These are phyloP conservation scores for Poeciliopsis paucimaculata DNA, from an alignment of 2,797 vertebrate species.

Conservation along the genomic window DNA sequence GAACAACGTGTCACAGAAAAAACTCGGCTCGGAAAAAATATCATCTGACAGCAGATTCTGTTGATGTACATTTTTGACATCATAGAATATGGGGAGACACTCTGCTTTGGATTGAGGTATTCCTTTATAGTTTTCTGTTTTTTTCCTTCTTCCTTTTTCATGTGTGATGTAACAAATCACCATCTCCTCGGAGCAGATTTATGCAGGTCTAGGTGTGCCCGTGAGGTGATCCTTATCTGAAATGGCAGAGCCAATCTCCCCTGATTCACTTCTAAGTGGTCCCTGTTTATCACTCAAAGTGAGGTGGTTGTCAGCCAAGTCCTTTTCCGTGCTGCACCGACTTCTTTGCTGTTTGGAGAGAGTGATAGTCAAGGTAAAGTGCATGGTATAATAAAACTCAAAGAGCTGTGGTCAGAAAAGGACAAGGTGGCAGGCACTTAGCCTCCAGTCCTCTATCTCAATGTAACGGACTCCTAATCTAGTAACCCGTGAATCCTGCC, in stretches of 20 bases:
- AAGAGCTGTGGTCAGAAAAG: constrained; percentile 38
- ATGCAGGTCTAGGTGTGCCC: constrained; percentile 77
- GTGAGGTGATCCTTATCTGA: constrained; percentile 78
- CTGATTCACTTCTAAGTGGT: constrained; percentile 79
- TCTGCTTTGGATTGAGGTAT: constrained; percentile 27
- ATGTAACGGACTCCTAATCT: constrained; percentile 75
- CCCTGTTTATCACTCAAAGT: constrained; percentile 80
- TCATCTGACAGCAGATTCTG: constrained; percentile 12
- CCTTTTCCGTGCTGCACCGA: constrained; percentile 52
- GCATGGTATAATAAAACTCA: constrained; percentile 48
- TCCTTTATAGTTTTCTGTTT: constrained; percentile 10
- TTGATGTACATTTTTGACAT: constrained; percentile 31
- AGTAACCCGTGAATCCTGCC: constrained; percentile 68
- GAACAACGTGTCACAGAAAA: constrained; percentile 37
- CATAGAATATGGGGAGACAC: constrained; percentile 7
- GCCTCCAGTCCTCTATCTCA: constrained; percentile 59
- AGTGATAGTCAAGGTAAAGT: constrained; percentile 16
- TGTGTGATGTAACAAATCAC: constrained; percentile 71
- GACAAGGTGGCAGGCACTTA: constrained; percentile 53
- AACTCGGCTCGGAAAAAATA: constrained; percentile 9
- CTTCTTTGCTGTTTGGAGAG: constrained; percentile 59
- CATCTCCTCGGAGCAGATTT: constrained; percentile 73
- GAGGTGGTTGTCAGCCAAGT: constrained; percentile 71
- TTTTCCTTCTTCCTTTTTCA: constrained; percentile 26
- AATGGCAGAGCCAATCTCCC: constrained; percentile 76